phyloP scores from a whole-genome alignment of 2,888 invertebrate genomes.

The Drosophila conformis region DNA sequence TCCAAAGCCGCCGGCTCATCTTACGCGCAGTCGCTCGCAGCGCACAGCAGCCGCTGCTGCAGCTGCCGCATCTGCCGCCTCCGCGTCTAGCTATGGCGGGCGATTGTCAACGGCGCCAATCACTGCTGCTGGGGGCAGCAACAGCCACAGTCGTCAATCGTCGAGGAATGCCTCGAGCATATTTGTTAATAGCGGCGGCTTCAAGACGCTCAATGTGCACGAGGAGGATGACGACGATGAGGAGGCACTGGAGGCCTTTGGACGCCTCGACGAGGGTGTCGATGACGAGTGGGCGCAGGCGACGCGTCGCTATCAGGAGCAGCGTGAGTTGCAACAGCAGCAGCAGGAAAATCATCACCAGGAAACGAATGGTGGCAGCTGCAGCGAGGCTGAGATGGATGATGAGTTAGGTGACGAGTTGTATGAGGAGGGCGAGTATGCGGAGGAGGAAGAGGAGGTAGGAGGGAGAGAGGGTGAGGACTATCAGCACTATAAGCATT shows the following conservation, averaged over 20 bases:
- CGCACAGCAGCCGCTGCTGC: constrained; percentile 40
- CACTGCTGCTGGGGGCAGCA: constrained; percentile 26
- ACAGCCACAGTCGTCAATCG: constrained; percentile 45
- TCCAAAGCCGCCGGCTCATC: constrained; percentile 69
- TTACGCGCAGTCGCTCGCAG: constrained; percentile 67
- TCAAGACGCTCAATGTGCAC: constrained; percentile 78
- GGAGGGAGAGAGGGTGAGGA: constrained; percentile 46
- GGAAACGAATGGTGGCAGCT: constrained; percentile 12
- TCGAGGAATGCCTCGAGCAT: constrained; percentile 73
- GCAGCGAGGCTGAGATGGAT: constrained; percentile 37
- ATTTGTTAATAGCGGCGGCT: constrained; percentile 65
- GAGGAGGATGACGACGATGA: constrained; percentile 79
- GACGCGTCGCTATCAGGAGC: constrained; percentile 63
- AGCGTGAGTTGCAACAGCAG: constrained; percentile 58
- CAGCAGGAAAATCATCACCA: constrained; percentile 34
- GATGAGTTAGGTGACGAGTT: constrained; percentile 40
- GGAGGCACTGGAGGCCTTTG: constrained; percentile 77
- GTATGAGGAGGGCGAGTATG: constrained; percentile 14
- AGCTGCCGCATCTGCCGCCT: constrained; percentile 1
- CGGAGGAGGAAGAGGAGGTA: constrained; percentile 32
- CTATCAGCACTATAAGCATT: constrained; percentile 64
- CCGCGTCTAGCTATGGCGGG: constrained; percentile 63
- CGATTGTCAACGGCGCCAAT: constrained; percentile 60
- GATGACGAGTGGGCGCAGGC: constrained; percentile 74
- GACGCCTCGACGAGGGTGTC: constrained; percentile 70